phyloP scores from a whole-genome alignment of 1,140 invertebrate genomes.

The Mamestra configurata region DNA sequence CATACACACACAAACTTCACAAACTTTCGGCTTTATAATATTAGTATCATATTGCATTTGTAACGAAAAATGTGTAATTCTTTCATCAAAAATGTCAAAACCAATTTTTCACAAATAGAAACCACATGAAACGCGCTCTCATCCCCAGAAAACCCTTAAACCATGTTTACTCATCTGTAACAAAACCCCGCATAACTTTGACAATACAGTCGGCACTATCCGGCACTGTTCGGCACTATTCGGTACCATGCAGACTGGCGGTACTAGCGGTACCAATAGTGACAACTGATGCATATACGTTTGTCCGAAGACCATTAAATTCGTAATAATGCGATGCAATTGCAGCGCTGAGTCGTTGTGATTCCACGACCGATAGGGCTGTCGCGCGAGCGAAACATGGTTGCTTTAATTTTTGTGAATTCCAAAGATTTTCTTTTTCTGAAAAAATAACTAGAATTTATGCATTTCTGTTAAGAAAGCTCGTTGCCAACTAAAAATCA shows the following conservation, averaged over 20 bases:
- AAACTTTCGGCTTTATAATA: too few relatives aligned
- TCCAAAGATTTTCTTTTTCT: neutral
- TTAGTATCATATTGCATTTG: too few relatives aligned
- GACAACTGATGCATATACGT: constrained; percentile 48
- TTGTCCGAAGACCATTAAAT: constrained; percentile 72
- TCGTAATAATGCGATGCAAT: constrained; percentile 71
- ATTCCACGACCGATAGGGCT: constrained; percentile 53
- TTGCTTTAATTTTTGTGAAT: too few relatives aligned
- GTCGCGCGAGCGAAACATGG: constrained; percentile 43
- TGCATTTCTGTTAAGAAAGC: too few relatives aligned
- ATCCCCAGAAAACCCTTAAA: neutral
- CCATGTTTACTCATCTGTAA: constrained; percentile 21
- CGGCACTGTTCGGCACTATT: neutral
- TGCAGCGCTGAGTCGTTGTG: constrained; percentile 56
- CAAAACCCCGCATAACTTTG: constrained; percentile 12
- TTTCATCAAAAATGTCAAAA: neutral
- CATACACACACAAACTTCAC: too few relatives aligned
- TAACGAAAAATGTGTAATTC: too few relatives aligned
- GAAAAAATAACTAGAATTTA: too few relatives aligned
- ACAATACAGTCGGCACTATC: neutral
- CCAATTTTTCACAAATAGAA: neutral
- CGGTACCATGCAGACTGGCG: neutral
- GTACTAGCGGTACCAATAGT: constrained; percentile 7
- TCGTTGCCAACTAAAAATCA: too few relatives aligned
- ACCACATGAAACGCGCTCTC: neutral